These are phyloP conservation scores for Clavelina lepadiformis DNA, from an alignment of 23 tunicate species.

Conservation along the genomic window DNA sequence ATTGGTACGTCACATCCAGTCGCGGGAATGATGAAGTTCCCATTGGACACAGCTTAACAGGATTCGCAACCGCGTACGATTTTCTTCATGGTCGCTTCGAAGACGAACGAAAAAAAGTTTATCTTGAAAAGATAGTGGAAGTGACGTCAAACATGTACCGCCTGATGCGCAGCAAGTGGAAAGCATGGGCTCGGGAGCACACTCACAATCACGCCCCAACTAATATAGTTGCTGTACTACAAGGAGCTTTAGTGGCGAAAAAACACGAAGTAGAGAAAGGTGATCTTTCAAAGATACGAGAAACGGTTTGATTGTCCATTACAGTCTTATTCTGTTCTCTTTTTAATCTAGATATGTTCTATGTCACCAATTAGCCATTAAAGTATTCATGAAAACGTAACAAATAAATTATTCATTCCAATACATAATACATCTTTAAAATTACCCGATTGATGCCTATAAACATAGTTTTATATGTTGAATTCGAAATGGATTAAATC, in stretches of 20 bases:
- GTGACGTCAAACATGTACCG: neutral
- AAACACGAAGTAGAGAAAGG: constrained; percentile 8
- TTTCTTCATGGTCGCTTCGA: constrained; percentile 37
- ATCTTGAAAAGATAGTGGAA: constrained; percentile 25
- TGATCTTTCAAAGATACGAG: neutral
- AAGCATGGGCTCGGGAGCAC: constrained; percentile 40
- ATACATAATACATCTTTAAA: no score
- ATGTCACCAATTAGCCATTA: no score
- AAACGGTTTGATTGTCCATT: no score
- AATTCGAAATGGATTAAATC: no score
- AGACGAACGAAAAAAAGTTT: neutral
- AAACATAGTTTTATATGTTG: no score
- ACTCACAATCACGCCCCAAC: constrained; percentile 59
- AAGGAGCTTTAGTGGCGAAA: constrained; percentile 30
- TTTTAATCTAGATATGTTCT: no score
- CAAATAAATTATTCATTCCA: no score
- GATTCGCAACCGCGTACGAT: constrained; percentile 52
- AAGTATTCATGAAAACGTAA: no score
- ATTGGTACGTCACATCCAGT: constrained; percentile 43
- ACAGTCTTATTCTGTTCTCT: no score
- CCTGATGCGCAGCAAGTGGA: neutral
- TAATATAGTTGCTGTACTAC: constrained; percentile 16
- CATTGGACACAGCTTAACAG: constrained; percentile 34
- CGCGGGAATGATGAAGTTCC: constrained; percentile 48
- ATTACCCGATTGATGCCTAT: no score